Evolutionary conservation across 2,888 invertebrate genomes (phyloP).

Genomic region (Aporophyla lueneburgensis): DNA sequence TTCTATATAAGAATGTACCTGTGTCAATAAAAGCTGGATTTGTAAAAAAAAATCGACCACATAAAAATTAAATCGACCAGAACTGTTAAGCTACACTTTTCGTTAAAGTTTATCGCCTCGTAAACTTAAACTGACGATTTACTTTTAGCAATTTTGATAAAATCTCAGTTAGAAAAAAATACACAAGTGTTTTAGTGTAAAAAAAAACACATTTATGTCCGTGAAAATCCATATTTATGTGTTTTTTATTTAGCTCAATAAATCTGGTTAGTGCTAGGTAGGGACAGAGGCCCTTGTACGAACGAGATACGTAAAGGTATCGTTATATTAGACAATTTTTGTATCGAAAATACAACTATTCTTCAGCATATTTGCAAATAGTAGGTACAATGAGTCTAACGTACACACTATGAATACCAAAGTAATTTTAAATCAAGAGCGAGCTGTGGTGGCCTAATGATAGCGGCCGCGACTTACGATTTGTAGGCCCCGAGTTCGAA

Average conservation of each 20-base stretch:
- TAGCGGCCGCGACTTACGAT: too few relatives aligned
- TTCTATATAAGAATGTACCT: slow-evolving; percentile 15
- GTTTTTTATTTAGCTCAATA: slow-evolving; percentile 1
- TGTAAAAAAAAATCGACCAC: slow-evolving; percentile 12
- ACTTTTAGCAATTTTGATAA: not conserved
- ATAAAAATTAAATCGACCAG: slow-evolving; percentile 21
- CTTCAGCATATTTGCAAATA: not conserved
- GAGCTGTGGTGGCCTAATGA: too few relatives aligned
- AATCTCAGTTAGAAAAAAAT: not conserved
- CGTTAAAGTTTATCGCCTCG: slow-evolving; percentile 3
- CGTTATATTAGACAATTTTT: not conserved
- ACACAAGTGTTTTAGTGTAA: not conserved
- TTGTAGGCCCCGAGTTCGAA: too few relatives aligned
- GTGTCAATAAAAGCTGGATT: slow-evolving; percentile 5
- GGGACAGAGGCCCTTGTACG: not conserved
- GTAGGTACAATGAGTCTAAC: too few relatives aligned
- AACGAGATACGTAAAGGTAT: too few relatives aligned
- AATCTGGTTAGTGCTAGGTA: slow-evolving; percentile 21
- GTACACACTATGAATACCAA: not conserved
- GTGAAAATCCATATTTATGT: slow-evolving; percentile 1
- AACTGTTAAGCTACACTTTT: slow-evolving; percentile 46
- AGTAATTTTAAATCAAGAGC: too few relatives aligned
- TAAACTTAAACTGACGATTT: slow-evolving; percentile 10
- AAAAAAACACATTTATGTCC: not conserved
- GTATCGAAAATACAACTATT: not conserved